Evolutionary conservation across 2,888 invertebrate species (phyloP).

Genomic region (Cylloceria caligata): DNA sequence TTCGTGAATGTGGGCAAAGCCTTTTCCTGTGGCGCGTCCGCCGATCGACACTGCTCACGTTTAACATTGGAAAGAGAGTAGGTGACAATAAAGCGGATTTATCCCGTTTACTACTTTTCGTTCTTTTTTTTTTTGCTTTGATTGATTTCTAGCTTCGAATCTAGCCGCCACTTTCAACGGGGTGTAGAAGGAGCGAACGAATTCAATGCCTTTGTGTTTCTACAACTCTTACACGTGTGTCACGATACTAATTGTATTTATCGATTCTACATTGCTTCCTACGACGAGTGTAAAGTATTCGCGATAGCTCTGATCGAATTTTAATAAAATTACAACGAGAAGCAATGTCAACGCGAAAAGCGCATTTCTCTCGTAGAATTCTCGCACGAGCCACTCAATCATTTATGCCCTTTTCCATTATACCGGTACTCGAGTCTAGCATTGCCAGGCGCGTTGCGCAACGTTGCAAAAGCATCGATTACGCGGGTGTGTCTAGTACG

Average conservation of each 20-base stretch:
- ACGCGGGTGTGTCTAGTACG: conserved; percentile 63
- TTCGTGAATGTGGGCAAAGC: conserved; percentile 81
- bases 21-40: conserved; percentile 80
- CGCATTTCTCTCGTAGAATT: not conserved
- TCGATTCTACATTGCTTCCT: not conserved
- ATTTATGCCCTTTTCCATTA: conserved; percentile 1
- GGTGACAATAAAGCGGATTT: conserved; percentile 68
- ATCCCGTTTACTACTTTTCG: conserved; percentile 53
- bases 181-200: conserved; percentile 16
- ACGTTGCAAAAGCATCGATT: conserved; percentile 51
- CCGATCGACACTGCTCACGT: conserved; percentile 81
- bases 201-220: conserved; percentile 5
- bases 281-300: not conserved
- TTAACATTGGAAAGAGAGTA: conserved; percentile 79
- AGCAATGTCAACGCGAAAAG: conserved; percentile 32
- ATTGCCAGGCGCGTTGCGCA: conserved; percentile 48
- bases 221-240: conserved; percentile 1
- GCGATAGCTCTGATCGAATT: conserved; percentile 18
- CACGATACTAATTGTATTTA: conserved; percentile 6
- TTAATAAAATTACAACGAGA: conserved; percentile 31
- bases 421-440: conserved; percentile 8
- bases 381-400: conserved; percentile 13
- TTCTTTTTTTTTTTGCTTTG: conserved; percentile 4
- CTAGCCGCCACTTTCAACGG: conserved; percentile 48
- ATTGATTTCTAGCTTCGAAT: conserved; percentile 41